phyloP scores from a whole-genome alignment of 2,113 vertebrate genomes.

The Ophthalmolycus amberensis region DNA sequence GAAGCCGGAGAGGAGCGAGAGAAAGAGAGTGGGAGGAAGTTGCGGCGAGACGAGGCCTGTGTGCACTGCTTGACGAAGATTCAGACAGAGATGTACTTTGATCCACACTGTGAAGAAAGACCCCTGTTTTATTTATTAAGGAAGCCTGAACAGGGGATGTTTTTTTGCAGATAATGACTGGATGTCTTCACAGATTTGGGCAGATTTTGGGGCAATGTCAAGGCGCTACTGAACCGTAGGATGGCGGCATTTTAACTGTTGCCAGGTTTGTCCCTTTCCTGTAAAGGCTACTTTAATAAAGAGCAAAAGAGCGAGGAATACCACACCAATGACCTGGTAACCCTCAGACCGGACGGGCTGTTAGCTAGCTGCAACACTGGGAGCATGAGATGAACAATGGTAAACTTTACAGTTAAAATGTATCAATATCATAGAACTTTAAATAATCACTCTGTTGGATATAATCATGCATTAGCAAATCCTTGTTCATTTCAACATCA shows the following conservation, averaged over 20 bases:
- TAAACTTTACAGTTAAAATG: neutral
- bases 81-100: neutral
- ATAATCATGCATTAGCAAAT: neutral
- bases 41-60: neutral
- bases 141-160: neutral
- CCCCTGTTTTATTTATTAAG: neutral
- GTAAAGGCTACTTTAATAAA: neutral
- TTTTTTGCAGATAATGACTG: neutral
- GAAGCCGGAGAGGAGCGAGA: constrained; percentile 28
- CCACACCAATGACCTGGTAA: neutral
- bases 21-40: constrained; percentile 33
- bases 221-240: too few species aligned
- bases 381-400: neutral
- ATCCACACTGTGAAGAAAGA: constrained; percentile 5
- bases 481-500: neutral
- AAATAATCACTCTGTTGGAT: neutral
- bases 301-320: neutral
- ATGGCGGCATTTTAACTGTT: neutral
- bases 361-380: neutral
- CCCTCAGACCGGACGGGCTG: neutral
- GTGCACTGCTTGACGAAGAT: constrained; percentile 18
- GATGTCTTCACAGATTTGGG: neutral
- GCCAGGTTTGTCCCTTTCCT: neutral
- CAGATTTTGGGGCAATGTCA: neutral
- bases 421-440: neutral